Evolutionary conservation across 2,888 invertebrate genomes (phyloP), one percentile per base, ranked within the genome.

Genomic region (Ophion ellenae): DNA sequence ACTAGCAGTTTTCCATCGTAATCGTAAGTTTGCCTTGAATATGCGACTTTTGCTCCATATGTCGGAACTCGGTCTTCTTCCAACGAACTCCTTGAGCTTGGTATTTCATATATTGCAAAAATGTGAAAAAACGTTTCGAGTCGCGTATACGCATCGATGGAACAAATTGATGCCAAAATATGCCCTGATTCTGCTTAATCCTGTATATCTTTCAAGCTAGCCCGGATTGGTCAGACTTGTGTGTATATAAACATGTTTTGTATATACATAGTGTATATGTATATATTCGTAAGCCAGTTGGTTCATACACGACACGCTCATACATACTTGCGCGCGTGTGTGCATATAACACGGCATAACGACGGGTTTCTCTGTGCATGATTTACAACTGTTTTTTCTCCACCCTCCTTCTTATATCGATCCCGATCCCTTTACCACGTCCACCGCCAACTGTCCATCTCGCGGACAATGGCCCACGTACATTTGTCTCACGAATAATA

Each of bases 311-410:
- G 7, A 40, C 45, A 14, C 53, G 11, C 53, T 4, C 53, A 3
- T 17, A 17, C 59, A 32, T 61, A 53, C 53, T 53, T 11, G 14
- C 17, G 53, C 71, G 76, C 57, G n/a, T 3, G 63, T 81, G 75
- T 53, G 86, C 81, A 83, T 79, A 86, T 47, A 78, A 76, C 61
- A 79, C 75, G 85, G 75, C 66, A 59, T 85, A 89, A 89, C 86
- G 85, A 87, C 89, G 90, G 91, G 90, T 91, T 90, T 92, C 89
- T 92, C 89, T 92, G 91, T 92, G 92, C 92, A 92, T 91, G 89
- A 87, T 63, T 87, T 84, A 89, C 87, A 88, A 89, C 88, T 90
- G 87, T 75, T 89, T 81, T 81, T 81, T 85, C 88, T 88, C 87
- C 88, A 78, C 84, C 83, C 87, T 77, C 57, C 66, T 36, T 89